Conservation (phyloP, 2,113 vertebrate species). For the Sminthopsis crassicaudata region DNA sequence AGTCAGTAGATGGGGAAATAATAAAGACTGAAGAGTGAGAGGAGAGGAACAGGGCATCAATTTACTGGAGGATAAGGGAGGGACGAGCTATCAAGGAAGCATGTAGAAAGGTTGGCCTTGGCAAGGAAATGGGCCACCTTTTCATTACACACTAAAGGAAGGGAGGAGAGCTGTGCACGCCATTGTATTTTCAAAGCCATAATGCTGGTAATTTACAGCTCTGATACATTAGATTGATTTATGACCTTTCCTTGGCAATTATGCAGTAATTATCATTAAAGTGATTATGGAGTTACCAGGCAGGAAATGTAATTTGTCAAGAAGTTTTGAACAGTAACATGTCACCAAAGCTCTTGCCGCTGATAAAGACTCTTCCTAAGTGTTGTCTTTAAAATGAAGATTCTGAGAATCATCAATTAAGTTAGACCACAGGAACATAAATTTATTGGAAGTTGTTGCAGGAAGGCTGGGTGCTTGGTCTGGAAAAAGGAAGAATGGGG, state of each 20-base stretch:
- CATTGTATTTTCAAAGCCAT: neutral
- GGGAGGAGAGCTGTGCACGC: neutral
- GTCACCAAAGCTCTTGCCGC: neutral
- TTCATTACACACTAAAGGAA: neutral
- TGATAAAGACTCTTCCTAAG: constrained; percentile 47
- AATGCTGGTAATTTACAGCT: constrained; percentile 1
- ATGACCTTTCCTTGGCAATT: constrained; percentile 55
- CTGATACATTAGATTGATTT: constrained; percentile 42
- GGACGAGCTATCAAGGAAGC: neutral
- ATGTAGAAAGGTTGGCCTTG: neutral
- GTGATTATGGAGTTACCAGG: constrained; percentile 46
- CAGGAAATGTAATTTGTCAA: constrained; percentile 45
- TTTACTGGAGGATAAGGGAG: neutral
- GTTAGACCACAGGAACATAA: constrained; percentile 50
- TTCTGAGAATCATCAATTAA: constrained; percentile 26
- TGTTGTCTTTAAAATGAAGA: constrained; percentile 50
- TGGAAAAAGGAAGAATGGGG: neutral
- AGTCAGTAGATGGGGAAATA: neutral
- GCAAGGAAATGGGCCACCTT: neutral
- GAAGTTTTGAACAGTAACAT: constrained; percentile 43
- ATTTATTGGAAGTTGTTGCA: neutral
- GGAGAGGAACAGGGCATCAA: neutral
- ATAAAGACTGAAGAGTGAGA: neutral
- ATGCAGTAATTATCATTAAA: constrained; percentile 59
- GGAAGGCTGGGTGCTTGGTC: neutral